Evolutionary conservation across 2,797 vertebrate genomes (phyloP), one percentile per base, ranked within the genome.

Genomic region (Catostomus latipinnis): DNA sequence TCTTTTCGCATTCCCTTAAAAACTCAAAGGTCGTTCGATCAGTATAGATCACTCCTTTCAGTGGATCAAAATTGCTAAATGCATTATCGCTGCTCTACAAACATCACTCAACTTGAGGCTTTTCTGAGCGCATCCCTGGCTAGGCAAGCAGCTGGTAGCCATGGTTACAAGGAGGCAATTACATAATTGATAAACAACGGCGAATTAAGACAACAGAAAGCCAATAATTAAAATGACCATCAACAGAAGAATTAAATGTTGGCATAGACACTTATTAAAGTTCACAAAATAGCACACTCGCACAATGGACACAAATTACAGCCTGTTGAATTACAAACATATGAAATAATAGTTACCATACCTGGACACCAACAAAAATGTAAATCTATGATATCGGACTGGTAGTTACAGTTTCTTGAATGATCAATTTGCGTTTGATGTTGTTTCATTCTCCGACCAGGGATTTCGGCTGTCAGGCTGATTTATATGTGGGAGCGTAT

Each of bases 401-500:
- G 88, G 69, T 78, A 65, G 84, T 87, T 93, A 93, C 93, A 86
- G 54, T 88, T 78, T 83, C 45, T 82, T 46, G 67, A 78, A 12
- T 60, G 45, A 8, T 65, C 71, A 12, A 80, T 43, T 0, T 0
- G 78, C 45, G 10, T 68, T 79, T 61, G 84, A 87, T 82, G 48
- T 60, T 89, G 81, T 91, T 89, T 92, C 93, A 94, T 95, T 82
- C 91, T 94, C 90, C 85, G 83, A 83, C 89, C 48, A 81, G 6
- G 8, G 46, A 0, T 0, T 2, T 2, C 0, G 0, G 2, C 43
- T 22, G 22, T 22, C 60, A 5, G 76, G 65, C 43, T 6, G 4
- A 84, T 92, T 93, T 94, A 94, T 95, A 92, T 83, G 79, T 82
- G 12, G 80, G 77, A 80, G 71, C 86, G 73, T 78, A 75, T 78